Conservation (phyloP, 2,888 invertebrate genomes). For the Busseola fusca region DNA sequence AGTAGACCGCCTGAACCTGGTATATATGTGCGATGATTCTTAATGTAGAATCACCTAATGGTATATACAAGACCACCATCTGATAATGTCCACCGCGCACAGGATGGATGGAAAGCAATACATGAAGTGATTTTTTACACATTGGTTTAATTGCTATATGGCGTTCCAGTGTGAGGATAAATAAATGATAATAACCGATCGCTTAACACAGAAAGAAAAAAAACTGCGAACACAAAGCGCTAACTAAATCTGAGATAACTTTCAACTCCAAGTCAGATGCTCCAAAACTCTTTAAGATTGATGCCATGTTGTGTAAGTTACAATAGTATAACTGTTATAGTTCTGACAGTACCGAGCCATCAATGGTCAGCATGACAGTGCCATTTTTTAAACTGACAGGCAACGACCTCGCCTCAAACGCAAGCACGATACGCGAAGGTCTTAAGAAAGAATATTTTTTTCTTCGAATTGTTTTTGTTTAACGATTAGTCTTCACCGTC, state of each 20-base stretch:
- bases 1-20: background rate
- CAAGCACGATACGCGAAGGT: slow-evolving; percentile 70
- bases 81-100: too few species aligned
- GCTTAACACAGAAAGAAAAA: background rate
- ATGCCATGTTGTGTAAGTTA: slow-evolving; percentile 57
- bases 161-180: too few species aligned
- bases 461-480: slow-evolving; percentile 69
- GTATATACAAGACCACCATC: background rate
- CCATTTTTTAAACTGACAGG: slow-evolving; percentile 73
- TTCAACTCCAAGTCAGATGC: slow-evolving; percentile 7
- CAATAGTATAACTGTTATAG: slow-evolving; percentile 78
- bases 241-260: slow-evolving; percentile 24
- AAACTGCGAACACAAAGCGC: slow-evolving; percentile 6
- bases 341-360: slow-evolving; percentile 75
- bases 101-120: too few species aligned
- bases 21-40: background rate
- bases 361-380: slow-evolving; percentile 79
- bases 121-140: too few species aligned
- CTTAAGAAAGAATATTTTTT: slow-evolving; percentile 66
- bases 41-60: background rate
- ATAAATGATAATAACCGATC: too few species aligned
- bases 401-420: slow-evolving; percentile 75
- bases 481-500: slow-evolving; percentile 68
- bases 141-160: too few species aligned
- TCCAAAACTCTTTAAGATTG: slow-evolving; percentile 33